Base-by-base conservation (phyloP, 1,140 invertebrate species). In the Brachionus manjavacas region DNA sequence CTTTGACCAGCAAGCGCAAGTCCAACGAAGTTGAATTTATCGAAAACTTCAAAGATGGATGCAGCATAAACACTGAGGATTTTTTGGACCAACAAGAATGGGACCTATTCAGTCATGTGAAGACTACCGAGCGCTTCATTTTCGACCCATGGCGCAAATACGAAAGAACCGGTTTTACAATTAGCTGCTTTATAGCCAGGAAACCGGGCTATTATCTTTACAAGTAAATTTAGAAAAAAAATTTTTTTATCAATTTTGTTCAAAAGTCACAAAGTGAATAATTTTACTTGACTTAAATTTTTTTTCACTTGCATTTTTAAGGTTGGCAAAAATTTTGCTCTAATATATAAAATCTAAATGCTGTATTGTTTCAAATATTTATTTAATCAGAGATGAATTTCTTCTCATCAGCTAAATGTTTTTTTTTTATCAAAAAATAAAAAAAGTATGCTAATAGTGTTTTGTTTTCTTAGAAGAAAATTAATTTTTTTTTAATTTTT, bases 1-100 rank as follows among this genome's bases (percentile, higher is more conserved):
- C 81, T 6, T 9, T 83, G 12, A 83, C 81, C 25, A 83, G 60
- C 31, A 68, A 83, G 28, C 64, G 39, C 28, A 20, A 55, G 8
- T 55, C 41, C 2, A 41, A 25, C 14, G 60, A 83, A 12, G 20
- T 68, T 11, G 16, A 70, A 55, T 39, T 83, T 9, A 9, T 83
- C 9, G 60, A 83, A 83, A 49, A 68, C 43, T 6, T 12, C 25
- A 46, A 39, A 70, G 39, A 46, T 11, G 46, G 20, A 35, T 83
- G 46, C 11, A 83, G 64, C 25, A 83, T 83, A n/a, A 83, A 83
- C 35, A 68, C 60, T 0, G 81, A 83, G 41, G 81, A 68, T 72
- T 83, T 83, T 83, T 39, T 83, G n/a, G 81, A 83, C 28, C 81
- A 83, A 20, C 81, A 83, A 68, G 81, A 83, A 55, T 83, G 81